These are phyloP conservation scores for Prolemur simus DNA, from an alignment of 2,113 vertebrate species.

Conservation along the genomic window DNA sequence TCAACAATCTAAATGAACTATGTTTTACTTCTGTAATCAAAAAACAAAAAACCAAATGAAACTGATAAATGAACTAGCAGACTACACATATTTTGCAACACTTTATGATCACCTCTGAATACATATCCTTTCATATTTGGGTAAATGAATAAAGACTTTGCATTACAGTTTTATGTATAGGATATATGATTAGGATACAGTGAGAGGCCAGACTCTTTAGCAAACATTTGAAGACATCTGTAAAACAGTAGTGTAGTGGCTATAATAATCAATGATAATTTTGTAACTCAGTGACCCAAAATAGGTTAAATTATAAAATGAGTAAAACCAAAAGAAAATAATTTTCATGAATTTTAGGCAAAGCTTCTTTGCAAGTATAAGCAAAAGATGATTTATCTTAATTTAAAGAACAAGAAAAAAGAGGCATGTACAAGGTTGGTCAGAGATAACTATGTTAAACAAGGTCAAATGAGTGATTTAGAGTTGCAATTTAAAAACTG, in stretches of 20 bases:
- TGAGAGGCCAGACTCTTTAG: background rate
- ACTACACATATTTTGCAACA: background rate
- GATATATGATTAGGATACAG: background rate
- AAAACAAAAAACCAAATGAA: background rate
- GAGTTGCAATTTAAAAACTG: conserved; percentile 30
- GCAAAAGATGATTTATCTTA: background rate
- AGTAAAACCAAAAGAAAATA: background rate
- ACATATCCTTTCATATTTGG: background rate
- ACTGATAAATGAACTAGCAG: conserved; percentile 43
- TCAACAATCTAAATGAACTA: conserved; percentile 33
- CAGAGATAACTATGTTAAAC: background rate
- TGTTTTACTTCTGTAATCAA: background rate
- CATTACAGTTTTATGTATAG: background rate
- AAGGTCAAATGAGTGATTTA: background rate
- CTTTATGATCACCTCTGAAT: conserved; percentile 41
- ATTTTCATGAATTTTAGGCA: background rate
- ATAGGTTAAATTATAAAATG: conserved; percentile 33
- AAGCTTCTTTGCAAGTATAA: background rate
- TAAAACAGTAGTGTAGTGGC: background rate
- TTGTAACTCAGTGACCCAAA: background rate
- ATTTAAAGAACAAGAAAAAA: background rate
- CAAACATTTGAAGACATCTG: conserved; percentile 15
- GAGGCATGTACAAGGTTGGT: background rate
- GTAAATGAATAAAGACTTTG: conserved; percentile 23
- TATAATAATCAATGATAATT: background rate